These are phyloP conservation scores for Delichon dasypus DNA, from an alignment of 2,797 vertebrate species.

Conservation along the genomic window DNA sequence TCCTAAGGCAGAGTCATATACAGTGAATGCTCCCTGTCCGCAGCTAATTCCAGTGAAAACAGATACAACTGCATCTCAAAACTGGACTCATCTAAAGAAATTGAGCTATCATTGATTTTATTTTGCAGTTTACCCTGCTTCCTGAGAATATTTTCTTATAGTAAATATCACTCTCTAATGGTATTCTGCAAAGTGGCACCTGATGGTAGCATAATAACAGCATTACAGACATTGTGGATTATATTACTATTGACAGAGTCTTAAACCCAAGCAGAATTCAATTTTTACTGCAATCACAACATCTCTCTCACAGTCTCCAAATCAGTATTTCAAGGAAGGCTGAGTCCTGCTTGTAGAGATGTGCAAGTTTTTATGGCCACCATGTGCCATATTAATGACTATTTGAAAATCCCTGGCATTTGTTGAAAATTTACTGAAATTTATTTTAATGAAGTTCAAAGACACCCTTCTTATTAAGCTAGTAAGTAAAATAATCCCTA, in stretches of 20 bases:
- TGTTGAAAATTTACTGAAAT: not conserved
- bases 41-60: not conserved
- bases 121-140: not conserved
- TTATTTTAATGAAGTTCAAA: not conserved
- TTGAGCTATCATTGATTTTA: conserved; percentile 10
- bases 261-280: conserved; percentile 21
- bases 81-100: not conserved
- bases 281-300: not conserved
- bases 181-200: not conserved
- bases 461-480: not conserved
- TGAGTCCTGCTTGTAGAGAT: not conserved
- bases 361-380: not conserved
- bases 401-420: not conserved
- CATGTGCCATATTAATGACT: not conserved
- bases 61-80: not conserved
- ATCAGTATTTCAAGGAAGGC: not conserved
- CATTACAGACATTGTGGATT: not conserved
- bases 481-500: not conserved
- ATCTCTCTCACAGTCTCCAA: not conserved
- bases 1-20: not conserved
- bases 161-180: not conserved
- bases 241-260: not conserved
- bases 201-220: not conserved
- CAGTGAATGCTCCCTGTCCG: not conserved
- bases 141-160: conserved; percentile 17